A percentile compares a stretch with the other conserved stretches of the same genome.
These are phyloP conservation scores for Sphaeramia orbicularis DNA, from an alignment of 2,797 vertebrate genomes.

Conservation along the genomic window DNA sequence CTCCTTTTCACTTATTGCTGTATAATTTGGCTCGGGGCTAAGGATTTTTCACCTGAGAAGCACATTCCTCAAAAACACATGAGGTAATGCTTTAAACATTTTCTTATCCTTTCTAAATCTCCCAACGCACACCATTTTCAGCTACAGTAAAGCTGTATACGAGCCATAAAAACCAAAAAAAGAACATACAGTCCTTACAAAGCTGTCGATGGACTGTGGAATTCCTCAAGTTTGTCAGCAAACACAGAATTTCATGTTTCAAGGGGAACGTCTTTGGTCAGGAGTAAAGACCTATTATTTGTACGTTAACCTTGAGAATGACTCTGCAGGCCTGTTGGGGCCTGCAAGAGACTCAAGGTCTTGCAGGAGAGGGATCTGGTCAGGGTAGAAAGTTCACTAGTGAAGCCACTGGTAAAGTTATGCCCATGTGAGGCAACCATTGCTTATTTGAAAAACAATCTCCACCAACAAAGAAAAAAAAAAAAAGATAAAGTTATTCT, in stretches of 20 bases:
- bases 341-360: constrained; percentile 47
- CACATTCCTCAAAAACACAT: constrained; percentile 73
- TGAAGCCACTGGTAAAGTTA: not conserved
- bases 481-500: too few relatives aligned
- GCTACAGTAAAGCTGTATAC: not conserved
- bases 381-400: constrained; percentile 22
- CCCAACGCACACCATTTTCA: constrained; percentile 6
- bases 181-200: not conserved
- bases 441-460: not conserved
- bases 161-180: constrained; percentile 14
- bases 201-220: constrained; percentile 34
- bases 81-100: constrained; percentile 70
- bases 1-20: constrained; percentile 35
- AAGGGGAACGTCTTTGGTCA: constrained; percentile 49
- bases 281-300: constrained; percentile 42
- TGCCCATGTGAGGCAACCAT: not conserved
- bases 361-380: constrained; percentile 21
- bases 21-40: constrained; percentile 51
- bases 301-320: constrained; percentile 46
- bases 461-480: not conserved
- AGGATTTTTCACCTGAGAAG: constrained; percentile 57
- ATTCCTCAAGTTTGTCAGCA: constrained; percentile 57
- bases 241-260: constrained; percentile 45
- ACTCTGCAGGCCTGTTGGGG: constrained; percentile 45
- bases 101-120: constrained; percentile 23